Conservation (phyloP, 2,113 vertebrate genomes). For the Cyprinodon tularosa region DNA sequence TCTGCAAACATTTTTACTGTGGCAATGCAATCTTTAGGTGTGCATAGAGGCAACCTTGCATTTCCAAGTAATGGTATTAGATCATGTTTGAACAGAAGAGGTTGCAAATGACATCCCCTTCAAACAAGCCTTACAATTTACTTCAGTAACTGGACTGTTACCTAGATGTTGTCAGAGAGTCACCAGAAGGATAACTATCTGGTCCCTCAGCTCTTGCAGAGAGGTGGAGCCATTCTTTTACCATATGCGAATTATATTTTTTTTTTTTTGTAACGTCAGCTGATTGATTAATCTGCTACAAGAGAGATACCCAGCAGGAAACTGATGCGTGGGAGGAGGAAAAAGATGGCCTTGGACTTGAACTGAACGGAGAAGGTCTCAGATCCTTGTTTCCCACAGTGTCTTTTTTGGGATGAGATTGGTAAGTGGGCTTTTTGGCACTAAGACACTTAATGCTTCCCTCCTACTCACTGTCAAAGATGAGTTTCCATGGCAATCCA, state of each 20-base stretch:
- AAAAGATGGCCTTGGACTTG: constrained; percentile 23
- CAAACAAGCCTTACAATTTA: background rate
- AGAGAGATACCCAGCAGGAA: constrained; percentile 41
- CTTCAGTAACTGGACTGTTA: background rate
- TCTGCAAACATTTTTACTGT: background rate
- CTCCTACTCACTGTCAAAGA: constrained; percentile 55
- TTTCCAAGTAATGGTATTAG: background rate
- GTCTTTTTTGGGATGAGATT: constrained; percentile 30
- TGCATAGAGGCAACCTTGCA: background rate
- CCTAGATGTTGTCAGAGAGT: background rate
- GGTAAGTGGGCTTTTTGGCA: constrained; percentile 30
- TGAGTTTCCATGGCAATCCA: constrained; percentile 66
- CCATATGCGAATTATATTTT: background rate
- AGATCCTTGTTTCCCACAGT: constrained; percentile 37
- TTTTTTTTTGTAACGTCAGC: background rate
- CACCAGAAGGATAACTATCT: background rate
- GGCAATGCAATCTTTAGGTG: background rate
- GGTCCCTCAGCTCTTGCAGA: background rate
- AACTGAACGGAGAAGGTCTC: constrained; percentile 24
- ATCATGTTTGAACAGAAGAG: background rate
- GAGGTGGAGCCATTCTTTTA: background rate
- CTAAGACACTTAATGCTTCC: constrained; percentile 58
- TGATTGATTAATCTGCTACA: constrained; percentile 46
- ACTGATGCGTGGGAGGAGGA: constrained; percentile 41
- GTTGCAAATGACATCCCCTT: too few relatives aligned